A percentile compares a stretch with the other conserved stretches of the same genome.
Evolutionary conservation across 2,797 vertebrate genomes (phyloP).

Genomic region (Chaenodraco wilsoni): DNA sequence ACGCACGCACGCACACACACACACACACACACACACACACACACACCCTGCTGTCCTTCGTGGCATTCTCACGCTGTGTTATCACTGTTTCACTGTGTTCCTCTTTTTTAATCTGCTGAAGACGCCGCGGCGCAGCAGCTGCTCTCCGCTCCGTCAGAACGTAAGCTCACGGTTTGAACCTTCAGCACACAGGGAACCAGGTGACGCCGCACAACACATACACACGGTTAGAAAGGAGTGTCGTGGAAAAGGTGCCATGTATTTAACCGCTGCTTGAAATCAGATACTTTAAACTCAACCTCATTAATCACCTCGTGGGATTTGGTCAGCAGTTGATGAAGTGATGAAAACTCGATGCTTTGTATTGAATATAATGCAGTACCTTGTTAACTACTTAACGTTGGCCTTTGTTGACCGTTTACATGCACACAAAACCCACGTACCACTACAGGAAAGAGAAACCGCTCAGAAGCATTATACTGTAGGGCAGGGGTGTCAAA

Average conservation of each 20-base stretch:
- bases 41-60: constrained; percentile 12
- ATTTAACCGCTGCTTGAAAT: background rate
- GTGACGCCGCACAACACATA: background rate
- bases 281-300: background rate
- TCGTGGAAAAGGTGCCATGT: background rate
- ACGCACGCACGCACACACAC: too few relatives aligned
- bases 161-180: background rate
- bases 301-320: background rate
- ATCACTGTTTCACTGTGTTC: constrained; percentile 29
- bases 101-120: constrained; percentile 34
- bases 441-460: too few relatives aligned
- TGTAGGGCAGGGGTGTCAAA: too few relatives aligned
- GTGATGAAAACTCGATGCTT: background rate
- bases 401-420: too few relatives aligned
- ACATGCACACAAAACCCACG: too few relatives aligned
- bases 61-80: constrained; percentile 26
- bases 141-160: background rate
- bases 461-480: too few relatives aligned
- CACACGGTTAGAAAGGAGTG: background rate
- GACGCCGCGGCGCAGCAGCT: constrained; percentile 26
- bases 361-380: too few relatives aligned
- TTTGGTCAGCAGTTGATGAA: background rate
- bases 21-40: constrained; percentile 4
- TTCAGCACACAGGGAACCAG: background rate
- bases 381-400: too few relatives aligned